Base-by-base conservation (phyloP, 2,888 invertebrate genomes). In the Stenodera caucasica region DNA sequence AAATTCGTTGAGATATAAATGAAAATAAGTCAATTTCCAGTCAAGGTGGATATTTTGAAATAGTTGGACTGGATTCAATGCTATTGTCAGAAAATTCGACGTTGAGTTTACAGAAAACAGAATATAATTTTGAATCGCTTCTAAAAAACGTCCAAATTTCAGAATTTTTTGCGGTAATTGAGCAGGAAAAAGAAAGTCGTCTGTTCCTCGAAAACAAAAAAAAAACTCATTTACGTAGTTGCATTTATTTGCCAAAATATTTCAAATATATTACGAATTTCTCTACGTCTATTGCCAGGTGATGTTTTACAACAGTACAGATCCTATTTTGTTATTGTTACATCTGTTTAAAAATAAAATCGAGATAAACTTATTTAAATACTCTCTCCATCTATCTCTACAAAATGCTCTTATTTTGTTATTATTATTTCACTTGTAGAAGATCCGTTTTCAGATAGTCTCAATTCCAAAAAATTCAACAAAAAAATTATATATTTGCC, bases 221-320 rank as follows among this genome's bases (percentile, higher is more conserved):
- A 37, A 37, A 15, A 5, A 14, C n/a, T 9, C 37, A 40, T 40
- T 40, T 40, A 40, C 37, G 37, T 40, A 40, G 37, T 40, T 40
- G 18, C 9, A 18, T 40, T 40, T 40, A 40, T 40, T 40, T 40
- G 37, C 37, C 37, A 40, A 40, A 40, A 40, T 40, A 40, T 40
- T 40, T 40, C 15, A 18, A 40, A 40, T 40, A 40, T 18, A 40
- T 40, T 18, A 40, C 15, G 54, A 58, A 58, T 58, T 58, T 53
- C 30, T 18, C 37, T 9, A 14, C 8, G 12, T 54, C 35, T 58
- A 49, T 58, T 58, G 58, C 54, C 58, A 58, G 58, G 53, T 57
- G 58, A 58, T 32, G 29, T 37, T 58, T 33, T 40, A n/a, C n/a
- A n/a, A 40, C 37, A 18, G 37, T 40, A 40, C 37, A 40, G 37